These are phyloP conservation scores for Pangasius macronema DNA, from an alignment of 2,797 vertebrate genomes.

Conservation along the genomic window DNA sequence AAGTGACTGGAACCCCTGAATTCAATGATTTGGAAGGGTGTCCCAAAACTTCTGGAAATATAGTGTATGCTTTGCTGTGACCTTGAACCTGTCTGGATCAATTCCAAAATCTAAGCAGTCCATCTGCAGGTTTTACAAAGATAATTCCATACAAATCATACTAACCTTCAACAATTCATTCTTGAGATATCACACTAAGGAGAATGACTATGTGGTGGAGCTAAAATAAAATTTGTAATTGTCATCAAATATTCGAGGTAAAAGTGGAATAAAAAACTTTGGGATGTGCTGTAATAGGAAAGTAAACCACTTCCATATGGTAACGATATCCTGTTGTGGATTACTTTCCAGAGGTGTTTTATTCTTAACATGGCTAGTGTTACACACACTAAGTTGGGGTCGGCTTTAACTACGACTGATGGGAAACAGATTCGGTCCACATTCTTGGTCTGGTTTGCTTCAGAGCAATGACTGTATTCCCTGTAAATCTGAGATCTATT, in stretches of 20 bases:
- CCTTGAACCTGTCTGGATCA: no score
- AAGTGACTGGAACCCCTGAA: no score
- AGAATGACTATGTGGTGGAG: background rate
- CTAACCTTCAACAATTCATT: no score
- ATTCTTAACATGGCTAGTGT: background rate
- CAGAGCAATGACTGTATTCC: background rate
- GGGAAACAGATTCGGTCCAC: background rate
- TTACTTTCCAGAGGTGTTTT: background rate
- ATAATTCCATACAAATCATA: no score
- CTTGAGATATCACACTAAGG: no score
- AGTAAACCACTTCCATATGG: background rate
- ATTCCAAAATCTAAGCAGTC: no score
- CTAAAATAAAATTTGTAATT: background rate
- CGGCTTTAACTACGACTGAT: background rate
- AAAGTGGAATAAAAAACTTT: background rate
- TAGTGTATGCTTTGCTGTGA: no score
- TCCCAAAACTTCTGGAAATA: no score
- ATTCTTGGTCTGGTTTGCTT: background rate
- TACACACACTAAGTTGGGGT: background rate
- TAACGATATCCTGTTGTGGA: background rate
- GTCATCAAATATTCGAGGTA: background rate
- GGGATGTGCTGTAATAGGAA: background rate
- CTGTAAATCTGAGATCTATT: background rate
- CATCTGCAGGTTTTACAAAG: no score
- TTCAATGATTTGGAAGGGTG: no score